A percentile compares a stretch with the other conserved stretches of the same genome.
Conservation (phyloP, 1,140 invertebrate genomes). For the Sarcophaga peregrina region DNA sequence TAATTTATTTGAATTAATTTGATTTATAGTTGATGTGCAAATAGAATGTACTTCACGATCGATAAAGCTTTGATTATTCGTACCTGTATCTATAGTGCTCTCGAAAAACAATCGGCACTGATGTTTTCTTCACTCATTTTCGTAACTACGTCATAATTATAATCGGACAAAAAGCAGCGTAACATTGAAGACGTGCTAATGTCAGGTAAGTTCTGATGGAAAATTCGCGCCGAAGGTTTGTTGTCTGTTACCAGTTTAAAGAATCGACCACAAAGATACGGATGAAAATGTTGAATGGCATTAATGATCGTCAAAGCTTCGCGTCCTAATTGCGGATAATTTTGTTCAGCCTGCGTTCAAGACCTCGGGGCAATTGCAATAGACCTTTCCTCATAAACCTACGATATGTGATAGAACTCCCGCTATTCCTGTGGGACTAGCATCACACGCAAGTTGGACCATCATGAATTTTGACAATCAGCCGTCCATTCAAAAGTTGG, state of each 20-base stretch:
- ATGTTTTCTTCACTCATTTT: constrained; percentile 53
- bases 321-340: constrained; percentile 48
- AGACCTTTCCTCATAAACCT: neutral
- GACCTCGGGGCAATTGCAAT: constrained; percentile 23
- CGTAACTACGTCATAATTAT: constrained; percentile 23
- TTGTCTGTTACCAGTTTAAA: constrained; percentile 54
- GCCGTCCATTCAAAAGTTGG: no score
- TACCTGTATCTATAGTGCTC: neutral
- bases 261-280: constrained; percentile 57
- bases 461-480: no score
- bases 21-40: neutral
- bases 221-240: constrained; percentile 33
- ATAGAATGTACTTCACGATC: constrained; percentile 18
- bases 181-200: constrained; percentile 22
- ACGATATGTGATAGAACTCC: neutral
- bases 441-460: constrained; percentile 23
- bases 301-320: constrained; percentile 67
- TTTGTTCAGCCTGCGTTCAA: constrained; percentile 46
- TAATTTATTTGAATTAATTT: constrained; percentile 8
- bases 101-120: constrained; percentile 27
- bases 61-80: neutral
- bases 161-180: constrained; percentile 27
- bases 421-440: constrained; percentile 33
- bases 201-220: constrained; percentile 42
- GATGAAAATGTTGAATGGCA: constrained; percentile 59